Percentiles rank a stretch among this genome's conserved stretches.
These are phyloP conservation scores for Hoplostethus mediterraneus DNA, from an alignment of 2,797 vertebrate genomes.

Conservation along the genomic window DNA sequence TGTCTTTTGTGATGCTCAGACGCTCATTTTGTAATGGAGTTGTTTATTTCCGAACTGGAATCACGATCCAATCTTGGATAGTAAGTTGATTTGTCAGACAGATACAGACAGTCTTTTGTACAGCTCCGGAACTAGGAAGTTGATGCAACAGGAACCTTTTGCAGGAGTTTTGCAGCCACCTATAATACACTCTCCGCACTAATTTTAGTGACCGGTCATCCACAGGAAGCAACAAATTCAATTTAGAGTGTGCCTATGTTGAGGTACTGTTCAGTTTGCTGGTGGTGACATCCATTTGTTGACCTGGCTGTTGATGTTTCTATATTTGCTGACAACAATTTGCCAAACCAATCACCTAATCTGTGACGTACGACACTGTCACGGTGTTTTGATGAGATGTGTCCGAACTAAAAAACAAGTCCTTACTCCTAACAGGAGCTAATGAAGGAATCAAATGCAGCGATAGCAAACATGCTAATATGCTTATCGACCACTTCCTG, in stretches of 20 bases:
- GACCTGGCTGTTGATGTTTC: constrained; percentile 27
- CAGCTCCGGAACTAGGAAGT: neutral
- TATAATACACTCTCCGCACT: neutral
- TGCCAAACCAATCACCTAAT: constrained; percentile 26
- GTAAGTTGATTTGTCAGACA: constrained; percentile 9
- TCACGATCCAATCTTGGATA: constrained; percentile 47
- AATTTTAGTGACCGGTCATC: neutral
- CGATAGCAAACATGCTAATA: constrained; percentile 53
- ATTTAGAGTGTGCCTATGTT: neutral
- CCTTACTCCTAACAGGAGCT: constrained; percentile 41
- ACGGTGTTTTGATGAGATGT: constrained; percentile 22
- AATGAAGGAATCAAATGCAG: constrained; percentile 67
- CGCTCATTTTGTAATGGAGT: constrained; percentile 43
- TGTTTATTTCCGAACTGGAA: constrained; percentile 58
- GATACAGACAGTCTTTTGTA: neutral
- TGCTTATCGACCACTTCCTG: constrained; percentile 23
- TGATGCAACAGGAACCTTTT: neutral
- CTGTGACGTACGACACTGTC: constrained; percentile 42
- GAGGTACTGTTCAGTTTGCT: neutral
- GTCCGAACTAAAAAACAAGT: constrained; percentile 38
- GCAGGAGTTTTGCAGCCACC: neutral
- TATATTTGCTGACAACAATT: constrained; percentile 18
- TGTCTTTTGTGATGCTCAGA: constrained; percentile 52
- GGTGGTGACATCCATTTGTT: constrained; percentile 5
- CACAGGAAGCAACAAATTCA: neutral